A percentile compares a stretch with the other conserved stretches of the same genome.
Evolutionary conservation across 2,888 invertebrate species (phyloP).

Genomic region (Tetanocera ferruginea): DNA sequence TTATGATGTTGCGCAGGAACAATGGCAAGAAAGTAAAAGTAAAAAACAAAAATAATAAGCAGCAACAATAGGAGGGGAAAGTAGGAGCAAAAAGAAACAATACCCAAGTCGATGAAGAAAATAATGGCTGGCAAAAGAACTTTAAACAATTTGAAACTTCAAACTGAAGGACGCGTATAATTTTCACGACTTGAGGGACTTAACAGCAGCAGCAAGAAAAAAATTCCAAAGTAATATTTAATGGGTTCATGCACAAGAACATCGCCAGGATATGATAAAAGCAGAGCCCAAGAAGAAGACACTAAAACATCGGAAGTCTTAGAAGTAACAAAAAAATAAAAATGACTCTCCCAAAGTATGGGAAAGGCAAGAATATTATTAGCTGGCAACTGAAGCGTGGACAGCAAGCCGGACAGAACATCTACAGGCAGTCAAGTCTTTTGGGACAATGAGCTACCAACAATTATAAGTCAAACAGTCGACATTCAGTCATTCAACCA

Average conservation of each 20-base stretch:
- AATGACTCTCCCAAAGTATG: neutral
- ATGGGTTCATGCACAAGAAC: neutral
- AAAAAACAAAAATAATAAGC: slow-evolving; percentile 1
- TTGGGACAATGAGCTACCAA: too few species aligned
- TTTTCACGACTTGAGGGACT: slow-evolving; percentile 2
- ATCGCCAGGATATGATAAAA: neutral
- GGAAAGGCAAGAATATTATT: neutral
- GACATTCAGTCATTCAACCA: too few species aligned
- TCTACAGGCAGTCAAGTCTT: too few species aligned
- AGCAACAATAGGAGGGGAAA: neutral
- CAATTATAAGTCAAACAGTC: too few species aligned
- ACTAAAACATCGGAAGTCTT: neutral
- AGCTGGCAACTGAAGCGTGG: neutral
- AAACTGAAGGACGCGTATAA: neutral
- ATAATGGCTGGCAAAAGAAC: neutral
- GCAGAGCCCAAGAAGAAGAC: neutral
- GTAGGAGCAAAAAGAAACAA: neutral
- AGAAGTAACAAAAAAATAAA: too few species aligned
- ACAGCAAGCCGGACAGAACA: too few species aligned
- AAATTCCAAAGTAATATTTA: slow-evolving; percentile 1
- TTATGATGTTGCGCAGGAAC: slow-evolving; percentile 8
- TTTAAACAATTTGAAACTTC: slow-evolving; percentile 28
- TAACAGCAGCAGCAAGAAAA: neutral
- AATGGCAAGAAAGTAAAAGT: neutral
- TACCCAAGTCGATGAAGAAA: slow-evolving; percentile 3